phyloP scores from a whole-genome alignment of 1,140 invertebrate species.

The Musca domestica region DNA sequence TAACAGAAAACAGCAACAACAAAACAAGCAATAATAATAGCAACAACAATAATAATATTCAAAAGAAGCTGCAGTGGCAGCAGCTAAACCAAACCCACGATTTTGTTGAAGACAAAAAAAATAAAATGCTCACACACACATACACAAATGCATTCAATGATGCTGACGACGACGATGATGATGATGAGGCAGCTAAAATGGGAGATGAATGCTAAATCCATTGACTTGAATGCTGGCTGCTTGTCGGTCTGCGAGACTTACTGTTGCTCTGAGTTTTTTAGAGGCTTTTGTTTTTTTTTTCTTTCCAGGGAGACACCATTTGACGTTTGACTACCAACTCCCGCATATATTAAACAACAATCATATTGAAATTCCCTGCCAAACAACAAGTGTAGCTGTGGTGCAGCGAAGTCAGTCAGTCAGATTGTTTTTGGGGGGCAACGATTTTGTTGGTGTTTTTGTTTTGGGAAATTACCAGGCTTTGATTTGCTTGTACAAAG shows the following conservation, averaged over 20 bases:
- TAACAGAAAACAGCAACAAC: constrained; percentile 1
- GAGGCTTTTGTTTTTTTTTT: too few relatives aligned
- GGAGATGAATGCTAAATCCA: too few relatives aligned
- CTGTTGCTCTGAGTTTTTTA: neutral
- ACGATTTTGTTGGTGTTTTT: too few relatives aligned
- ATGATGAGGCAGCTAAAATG: neutral
- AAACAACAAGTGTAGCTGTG: constrained; percentile 2
- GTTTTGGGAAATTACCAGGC: too few relatives aligned
- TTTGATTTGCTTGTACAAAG: too few relatives aligned
- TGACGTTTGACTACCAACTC: constrained; percentile 11
- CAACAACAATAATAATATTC: constrained; percentile 2
- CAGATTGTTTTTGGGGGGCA: neutral
- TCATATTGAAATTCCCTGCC: constrained; percentile 12
- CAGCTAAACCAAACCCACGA: constrained; percentile 13
- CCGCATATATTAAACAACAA: constrained; percentile 1
- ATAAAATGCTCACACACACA: neutral
- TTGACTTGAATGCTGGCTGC: too few relatives aligned
- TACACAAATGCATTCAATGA: neutral
- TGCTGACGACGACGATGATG: neutral
- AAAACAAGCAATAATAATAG: neutral
- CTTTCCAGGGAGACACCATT: too few relatives aligned
- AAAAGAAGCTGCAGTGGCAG: constrained; percentile 5
- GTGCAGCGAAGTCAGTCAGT: neutral
- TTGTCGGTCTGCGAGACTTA: too few relatives aligned
- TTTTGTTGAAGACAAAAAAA: neutral